Evolutionary conservation across 2,888 invertebrate species (phyloP).

Genomic region (Loripinus fragilis): DNA sequence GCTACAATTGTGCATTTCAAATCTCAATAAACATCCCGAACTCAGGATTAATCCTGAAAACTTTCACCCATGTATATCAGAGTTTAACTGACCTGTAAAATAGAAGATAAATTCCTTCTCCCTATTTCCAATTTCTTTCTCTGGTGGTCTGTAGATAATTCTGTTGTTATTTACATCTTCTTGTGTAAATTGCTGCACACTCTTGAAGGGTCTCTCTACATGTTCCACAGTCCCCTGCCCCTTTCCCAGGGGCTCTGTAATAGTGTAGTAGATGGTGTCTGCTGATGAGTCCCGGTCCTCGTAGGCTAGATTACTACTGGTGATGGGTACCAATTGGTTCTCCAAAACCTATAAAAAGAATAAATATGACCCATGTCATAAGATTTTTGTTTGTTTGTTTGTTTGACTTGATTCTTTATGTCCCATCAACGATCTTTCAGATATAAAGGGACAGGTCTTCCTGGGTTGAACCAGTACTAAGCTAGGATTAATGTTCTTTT

Average conservation of each 20-base stretch:
- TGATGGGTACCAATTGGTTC: constrained; percentile 74
- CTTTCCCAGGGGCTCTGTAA: constrained; percentile 67
- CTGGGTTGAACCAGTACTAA: too few relatives aligned
- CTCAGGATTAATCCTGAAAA: too few relatives aligned
- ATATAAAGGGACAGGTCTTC: too few relatives aligned
- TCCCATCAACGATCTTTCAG: too few relatives aligned
- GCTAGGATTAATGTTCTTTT: too few relatives aligned
- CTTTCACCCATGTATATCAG: too few relatives aligned
- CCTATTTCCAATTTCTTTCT: constrained; percentile 66
- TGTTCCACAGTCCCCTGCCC: constrained; percentile 77
- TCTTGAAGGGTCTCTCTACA: constrained; percentile 69
- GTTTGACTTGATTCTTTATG: too few relatives aligned
- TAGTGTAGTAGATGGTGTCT: constrained; percentile 67
- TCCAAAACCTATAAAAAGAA: constrained; percentile 69
- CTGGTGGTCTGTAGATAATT: constrained; percentile 78
- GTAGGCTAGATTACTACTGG: constrained; percentile 66
- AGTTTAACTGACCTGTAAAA: constrained; percentile 76
- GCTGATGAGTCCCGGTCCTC: constrained; percentile 63
- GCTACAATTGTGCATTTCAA: too few relatives aligned
- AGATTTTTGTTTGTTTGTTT: too few relatives aligned
- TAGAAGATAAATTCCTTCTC: constrained; percentile 72
- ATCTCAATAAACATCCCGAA: too few relatives aligned
- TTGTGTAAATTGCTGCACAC: constrained; percentile 75
- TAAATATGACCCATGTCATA: too few relatives aligned
- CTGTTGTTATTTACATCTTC: constrained; percentile 78